Percentiles rank a stretch among this genome's conserved stretches.
phyloP scores from a whole-genome alignment of 1,140 invertebrate species.

The Battus philenor region DNA sequence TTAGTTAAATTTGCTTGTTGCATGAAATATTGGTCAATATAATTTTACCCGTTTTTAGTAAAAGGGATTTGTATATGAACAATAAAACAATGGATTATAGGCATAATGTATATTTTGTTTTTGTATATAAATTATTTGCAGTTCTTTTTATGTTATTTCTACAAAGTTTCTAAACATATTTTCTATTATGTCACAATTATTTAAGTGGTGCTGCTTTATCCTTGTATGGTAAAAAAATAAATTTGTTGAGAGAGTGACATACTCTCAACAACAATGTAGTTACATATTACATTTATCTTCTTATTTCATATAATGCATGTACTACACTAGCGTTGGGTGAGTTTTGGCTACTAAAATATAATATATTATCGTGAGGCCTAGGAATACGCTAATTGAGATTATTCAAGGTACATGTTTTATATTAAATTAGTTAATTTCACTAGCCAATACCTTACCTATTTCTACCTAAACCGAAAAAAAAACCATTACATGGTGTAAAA shows the following conservation, averaged over 20 bases:
- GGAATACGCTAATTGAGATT: slow-evolving; percentile 62
- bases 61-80: too few species aligned
- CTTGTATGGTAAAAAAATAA: slow-evolving; percentile 58
- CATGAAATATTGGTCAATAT: too few species aligned
- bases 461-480: slow-evolving; percentile 21
- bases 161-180: slow-evolving; percentile 53
- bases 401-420: slow-evolving; percentile 62
- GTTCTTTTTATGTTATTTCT: slow-evolving; percentile 63
- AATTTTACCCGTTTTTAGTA: too few species aligned
- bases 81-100: slow-evolving; percentile 49
- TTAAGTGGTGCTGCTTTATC: slow-evolving; percentile 53
- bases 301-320: too few species aligned
- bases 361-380: slow-evolving; percentile 35
- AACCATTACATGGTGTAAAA: slow-evolving; percentile 51
- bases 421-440: slow-evolving; percentile 51
- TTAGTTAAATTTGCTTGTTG: too few species aligned
- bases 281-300: too few species aligned
- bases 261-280: slow-evolving; percentile 7
- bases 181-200: slow-evolving; percentile 70
- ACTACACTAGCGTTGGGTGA: slow-evolving; percentile 9
- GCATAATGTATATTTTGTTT: slow-evolving; percentile 67
- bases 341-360: slow-evolving; percentile 24
- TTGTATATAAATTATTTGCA: slow-evolving; percentile 70
- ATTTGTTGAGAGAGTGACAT: slow-evolving; percentile 28
- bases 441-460: slow-evolving; percentile 39